Base-by-base conservation (phyloP, 2,888 invertebrate genomes). In the Mythimna impura region DNA sequence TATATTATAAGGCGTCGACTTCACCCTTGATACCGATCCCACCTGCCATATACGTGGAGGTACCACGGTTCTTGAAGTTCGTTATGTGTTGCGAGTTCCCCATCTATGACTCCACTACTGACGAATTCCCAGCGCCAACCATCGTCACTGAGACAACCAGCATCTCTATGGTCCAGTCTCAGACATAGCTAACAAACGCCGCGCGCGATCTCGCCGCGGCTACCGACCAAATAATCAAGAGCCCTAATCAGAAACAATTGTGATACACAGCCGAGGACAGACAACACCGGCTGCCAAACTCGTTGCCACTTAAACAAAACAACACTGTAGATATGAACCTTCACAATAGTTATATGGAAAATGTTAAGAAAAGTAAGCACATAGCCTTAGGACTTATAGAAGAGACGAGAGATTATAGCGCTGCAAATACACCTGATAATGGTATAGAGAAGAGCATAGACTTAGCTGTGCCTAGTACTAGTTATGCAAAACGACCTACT, bases 11-110 rank as follows among this genome's bases (percentile, higher is more conserved):
- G 93, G 96, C 97, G 62, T 98, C 98, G 4, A 99, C 99, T 63
- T 99, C 99, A 75, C 98, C 99, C 0, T 93, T 99, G 87, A 98
- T 99, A 91, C 99, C 98, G 8, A 97, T 99, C 76, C 99, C 99
- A 12, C 98, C 98, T 0, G 97, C 98, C 2, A 97, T 99, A 62
- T 99, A 99, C 93, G 97, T 97, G n/a, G 98, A 98, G 91, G 98
- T 99, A 58, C 99, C 99, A 1, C 96, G 97, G 88, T 98, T 98
- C 81, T 93, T 99, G 65, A 99, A 99, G 93, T 98, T 97, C 89
- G 96, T 98, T 30, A 92, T 98, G 63, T 99, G 99, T 93, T 99
- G 98, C 90, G 99, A 99, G 92, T 98, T 97, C 89, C 99, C 99
- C 0, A 96, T 99, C 73, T 99, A 99, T 91, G 97, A 99, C 91